Percentiles rank a stretch among this genome's conserved stretches.
Evolutionary conservation across 2,113 vertebrate genomes (phyloP).

Genomic region (Erythrolamprus reginae): DNA sequence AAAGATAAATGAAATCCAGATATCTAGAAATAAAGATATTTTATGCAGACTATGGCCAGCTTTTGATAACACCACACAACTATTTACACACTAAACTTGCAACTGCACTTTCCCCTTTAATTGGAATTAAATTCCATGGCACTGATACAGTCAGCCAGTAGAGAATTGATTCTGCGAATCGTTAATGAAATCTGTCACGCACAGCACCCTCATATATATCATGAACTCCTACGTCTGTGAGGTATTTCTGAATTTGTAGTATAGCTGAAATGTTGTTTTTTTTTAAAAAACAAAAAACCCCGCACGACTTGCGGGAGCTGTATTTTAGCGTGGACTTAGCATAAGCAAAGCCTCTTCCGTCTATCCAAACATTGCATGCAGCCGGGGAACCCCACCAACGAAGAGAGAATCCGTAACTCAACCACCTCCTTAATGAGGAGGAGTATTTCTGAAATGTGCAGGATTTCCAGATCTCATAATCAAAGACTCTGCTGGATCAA

Average conservation of each 20-base stretch:
- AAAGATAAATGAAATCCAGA: neutral
- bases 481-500: neutral
- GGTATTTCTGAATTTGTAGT: neutral
- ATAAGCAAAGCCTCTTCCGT: neutral
- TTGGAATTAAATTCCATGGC: neutral
- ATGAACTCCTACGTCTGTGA: neutral
- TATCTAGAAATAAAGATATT: neutral
- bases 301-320: accelerated
- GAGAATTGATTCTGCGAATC: neutral
- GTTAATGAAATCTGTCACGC: neutral
- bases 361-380: too few relatives aligned
- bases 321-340: neutral
- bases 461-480: neutral
- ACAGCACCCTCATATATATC: neutral
- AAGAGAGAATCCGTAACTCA: neutral
- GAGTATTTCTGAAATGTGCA: neutral
- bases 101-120: neutral
- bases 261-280: neutral
- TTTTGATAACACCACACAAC: neutral
- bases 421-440: neutral
- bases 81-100: neutral
- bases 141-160: neutral
- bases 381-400: too few relatives aligned
- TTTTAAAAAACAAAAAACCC: neutral
- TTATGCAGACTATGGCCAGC: neutral